A percentile compares a stretch with the other conserved stretches of the same genome.
phyloP scores from a whole-genome alignment of 2,797 vertebrate species.

The Peromyscus eremicus region DNA sequence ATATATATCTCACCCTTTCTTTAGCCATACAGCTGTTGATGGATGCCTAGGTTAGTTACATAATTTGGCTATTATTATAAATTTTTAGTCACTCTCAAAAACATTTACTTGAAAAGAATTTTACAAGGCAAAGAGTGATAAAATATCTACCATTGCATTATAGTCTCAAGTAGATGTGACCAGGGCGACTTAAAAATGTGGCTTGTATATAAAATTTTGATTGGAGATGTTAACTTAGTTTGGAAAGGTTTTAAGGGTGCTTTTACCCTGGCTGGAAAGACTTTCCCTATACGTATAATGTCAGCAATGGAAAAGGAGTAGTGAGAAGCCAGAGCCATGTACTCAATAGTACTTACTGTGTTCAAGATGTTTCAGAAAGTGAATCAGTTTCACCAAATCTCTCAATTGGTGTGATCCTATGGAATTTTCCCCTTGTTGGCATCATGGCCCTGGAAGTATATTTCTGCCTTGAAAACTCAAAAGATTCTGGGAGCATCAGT shows the following conservation, averaged over 20 bases:
- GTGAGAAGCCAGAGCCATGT: neutral
- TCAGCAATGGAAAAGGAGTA: neutral
- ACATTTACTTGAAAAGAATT: neutral
- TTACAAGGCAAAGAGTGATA: neutral
- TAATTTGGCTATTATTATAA: neutral
- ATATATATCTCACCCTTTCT: neutral
- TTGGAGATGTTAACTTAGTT: neutral
- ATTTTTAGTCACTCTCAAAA: neutral
- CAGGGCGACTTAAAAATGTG: neutral
- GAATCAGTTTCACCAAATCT: neutral
- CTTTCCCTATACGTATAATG: neutral
- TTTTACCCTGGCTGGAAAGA: neutral
- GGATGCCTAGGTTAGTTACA: neutral
- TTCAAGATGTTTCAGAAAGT: constrained; percentile 13
- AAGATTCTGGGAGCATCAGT: neutral
- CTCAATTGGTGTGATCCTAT: neutral
- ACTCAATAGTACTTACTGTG: neutral
- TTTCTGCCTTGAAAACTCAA: neutral
- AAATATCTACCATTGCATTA: neutral
- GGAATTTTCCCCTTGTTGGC: neutral
- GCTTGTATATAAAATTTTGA: neutral
- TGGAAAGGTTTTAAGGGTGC: neutral
- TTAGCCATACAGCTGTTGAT: neutral
- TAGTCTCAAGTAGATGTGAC: too few species aligned
- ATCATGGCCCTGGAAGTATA: neutral